Evolutionary conservation across 2,888 invertebrate species (phyloP), one percentile per base, ranked within the genome.

Genomic region (Cataglyphis cursor): DNA sequence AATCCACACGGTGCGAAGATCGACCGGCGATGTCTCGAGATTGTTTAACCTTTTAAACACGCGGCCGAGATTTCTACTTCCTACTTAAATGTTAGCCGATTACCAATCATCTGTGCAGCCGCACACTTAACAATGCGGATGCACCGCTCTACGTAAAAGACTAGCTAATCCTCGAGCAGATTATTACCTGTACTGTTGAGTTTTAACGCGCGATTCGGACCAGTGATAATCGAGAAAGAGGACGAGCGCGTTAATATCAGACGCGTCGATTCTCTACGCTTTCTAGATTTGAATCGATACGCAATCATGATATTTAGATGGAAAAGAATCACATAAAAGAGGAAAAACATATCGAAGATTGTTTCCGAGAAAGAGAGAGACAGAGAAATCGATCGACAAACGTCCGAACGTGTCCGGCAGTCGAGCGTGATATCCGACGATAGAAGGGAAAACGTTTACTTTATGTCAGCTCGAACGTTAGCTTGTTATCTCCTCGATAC

Each of bases 41-140:
- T 80, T 72, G 21, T 80, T 80, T 80, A 80, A 80, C 78, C 78
- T 80, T 80, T 80, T 80, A 72, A 80, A 35, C 72, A 72, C 72
- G 70, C 54, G 76, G 44, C 59, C 78, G 35, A 72, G 78, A 80
- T 80, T 80, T 80, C 78, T 59, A 80, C 72, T 80, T 80, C 59
- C 72, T 80, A 80, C 44, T 80, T 80, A 80, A 80, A 80, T 80
- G 72, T 59, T 76, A 72, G 59, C 73, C 31, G 59, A 80, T 78
- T 78, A 70, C 70, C 66, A 78, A 70, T 70, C 72, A 72, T 59
- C 44, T 72, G 59, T 41, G 59, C 38, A 66, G 44, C 64, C 28
- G 21, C 18, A 44, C 41, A 21, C 41, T 28, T 78, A 59, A 78
- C 78, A 78, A 78, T 78, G 68, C 12, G 28, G 28, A 64, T 51